A percentile compares a stretch with the other conserved stretches of the same genome.
Conservation (phyloP, 2,797 vertebrate species). For the Tadarida brasiliensis region DNA sequence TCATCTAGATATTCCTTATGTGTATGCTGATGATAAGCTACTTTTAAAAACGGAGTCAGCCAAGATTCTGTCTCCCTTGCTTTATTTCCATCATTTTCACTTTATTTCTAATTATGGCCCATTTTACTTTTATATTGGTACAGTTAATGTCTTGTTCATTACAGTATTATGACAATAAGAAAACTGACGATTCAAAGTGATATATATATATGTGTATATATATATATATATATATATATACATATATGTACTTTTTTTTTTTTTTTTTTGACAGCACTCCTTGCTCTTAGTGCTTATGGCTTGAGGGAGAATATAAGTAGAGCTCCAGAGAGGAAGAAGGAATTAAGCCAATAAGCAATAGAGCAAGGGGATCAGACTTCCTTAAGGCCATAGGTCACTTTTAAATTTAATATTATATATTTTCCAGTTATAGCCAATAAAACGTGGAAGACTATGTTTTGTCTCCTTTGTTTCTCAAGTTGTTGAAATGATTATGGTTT, state of each 20-base stretch:
- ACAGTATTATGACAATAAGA: conserved; percentile 63
- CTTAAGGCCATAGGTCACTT: conserved; percentile 5
- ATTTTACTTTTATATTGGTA: conserved; percentile 50
- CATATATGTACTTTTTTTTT: no score
- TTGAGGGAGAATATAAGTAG: conserved; percentile 51
- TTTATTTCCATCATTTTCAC: conserved; percentile 46
- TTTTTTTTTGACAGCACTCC: background rate
- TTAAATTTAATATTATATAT: conserved; percentile 30
- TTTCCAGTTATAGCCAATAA: background rate
- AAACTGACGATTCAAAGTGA: conserved; percentile 70
- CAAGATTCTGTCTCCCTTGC: conserved; percentile 16
- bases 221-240: no score
- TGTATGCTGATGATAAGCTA: conserved; percentile 36
- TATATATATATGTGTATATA: background rate
- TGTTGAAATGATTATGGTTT: conserved; percentile 49
- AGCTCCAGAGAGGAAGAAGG: conserved; percentile 62
- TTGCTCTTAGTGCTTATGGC: conserved; percentile 56
- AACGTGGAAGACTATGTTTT: background rate
- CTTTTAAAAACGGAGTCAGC: conserved; percentile 36
- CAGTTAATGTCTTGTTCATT: conserved; percentile 68
- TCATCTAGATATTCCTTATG: background rate
- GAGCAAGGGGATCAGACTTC: background rate
- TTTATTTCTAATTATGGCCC: conserved; percentile 53
- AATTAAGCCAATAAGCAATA: conserved; percentile 15
- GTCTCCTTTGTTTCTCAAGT: conserved; percentile 24